Evolutionary conservation across 1,140 invertebrate genomes (phyloP), one percentile per base, ranked within the genome.

Genomic region (Ceratina calcarata): DNA sequence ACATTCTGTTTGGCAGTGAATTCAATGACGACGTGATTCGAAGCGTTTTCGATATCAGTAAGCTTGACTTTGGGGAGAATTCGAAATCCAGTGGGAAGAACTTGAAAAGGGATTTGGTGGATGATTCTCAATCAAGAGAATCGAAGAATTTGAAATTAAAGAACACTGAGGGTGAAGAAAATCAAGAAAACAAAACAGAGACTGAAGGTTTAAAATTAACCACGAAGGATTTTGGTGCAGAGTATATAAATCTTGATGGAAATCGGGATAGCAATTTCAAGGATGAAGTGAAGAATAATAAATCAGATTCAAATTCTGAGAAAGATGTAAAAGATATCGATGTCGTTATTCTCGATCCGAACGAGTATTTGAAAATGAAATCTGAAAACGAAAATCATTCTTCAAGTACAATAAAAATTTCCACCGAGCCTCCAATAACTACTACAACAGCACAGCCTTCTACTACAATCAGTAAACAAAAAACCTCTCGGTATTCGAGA

Each of bases 101-200:
- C 4, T 0, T 7, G 15, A 51, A 32, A 10, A 73, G 71, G n/a
- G 53, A 58, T 4, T 68, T 24, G 7, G 1, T 85, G 3, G 65
- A 80, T 13, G 85, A 86, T n/a, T 45, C 83, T 7, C 81, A 86
- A 0, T 58, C 53, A 2, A 79, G 74, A 24, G 80, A 62, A 0
- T 80, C 85, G 7, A 80, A 75, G 45, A 67, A 78, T n/a, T 74
- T 86, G 0, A 51, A 74, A 20, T 77, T 83, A 0, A 51, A 74
- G 24, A 55, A 20, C 13, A 78, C 27, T 18, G 58, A 60, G 13
- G 79, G 76, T 8, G 68, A 78, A 0, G 69, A 75, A 0, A 67
- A 78, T 3, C 37, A 32, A 2, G 62, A 37, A 10, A 45, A 45
- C n/a, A 0, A 61, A 78, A 8, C 66, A 55, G 3, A n/a, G 51